Conservation (phyloP, 2,113 vertebrate species). For the Apus apus region DNA sequence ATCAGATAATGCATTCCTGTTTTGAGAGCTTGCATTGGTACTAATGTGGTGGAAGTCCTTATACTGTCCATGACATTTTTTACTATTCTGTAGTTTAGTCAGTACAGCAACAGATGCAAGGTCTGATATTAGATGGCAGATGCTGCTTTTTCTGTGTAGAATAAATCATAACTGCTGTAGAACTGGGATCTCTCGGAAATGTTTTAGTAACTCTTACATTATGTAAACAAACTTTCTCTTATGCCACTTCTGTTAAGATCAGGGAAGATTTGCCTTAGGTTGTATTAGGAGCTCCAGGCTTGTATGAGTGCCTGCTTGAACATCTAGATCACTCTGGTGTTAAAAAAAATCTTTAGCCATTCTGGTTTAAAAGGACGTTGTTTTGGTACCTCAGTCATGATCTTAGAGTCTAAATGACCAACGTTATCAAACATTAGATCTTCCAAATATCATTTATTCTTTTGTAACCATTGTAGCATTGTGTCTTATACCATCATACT, state of each 20-base stretch:
- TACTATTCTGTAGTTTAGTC: not conserved
- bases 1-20: not conserved
- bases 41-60: not conserved
- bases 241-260: not conserved
- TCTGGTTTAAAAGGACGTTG: not conserved
- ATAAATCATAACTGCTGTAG: not conserved
- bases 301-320: not conserved
- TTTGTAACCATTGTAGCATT: not conserved
- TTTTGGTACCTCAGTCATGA: not conserved
- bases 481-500: not conserved
- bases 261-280: not conserved
- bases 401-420: not conserved
- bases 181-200: not conserved
- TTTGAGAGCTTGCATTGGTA: not conserved
- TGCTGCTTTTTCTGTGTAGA: not conserved
- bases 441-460: not conserved
- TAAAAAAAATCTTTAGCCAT: not conserved
- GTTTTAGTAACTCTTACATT: not conserved
- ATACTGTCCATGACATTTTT: not conserved
- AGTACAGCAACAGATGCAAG: not conserved
- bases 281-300: not conserved
- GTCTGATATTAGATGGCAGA: not conserved
- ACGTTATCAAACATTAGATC: not conserved
- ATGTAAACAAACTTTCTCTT: not conserved
- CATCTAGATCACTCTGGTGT: not conserved